Evolutionary conservation across 2,888 invertebrate genomes (phyloP).

Genomic region (Agrochola circellaris): DNA sequence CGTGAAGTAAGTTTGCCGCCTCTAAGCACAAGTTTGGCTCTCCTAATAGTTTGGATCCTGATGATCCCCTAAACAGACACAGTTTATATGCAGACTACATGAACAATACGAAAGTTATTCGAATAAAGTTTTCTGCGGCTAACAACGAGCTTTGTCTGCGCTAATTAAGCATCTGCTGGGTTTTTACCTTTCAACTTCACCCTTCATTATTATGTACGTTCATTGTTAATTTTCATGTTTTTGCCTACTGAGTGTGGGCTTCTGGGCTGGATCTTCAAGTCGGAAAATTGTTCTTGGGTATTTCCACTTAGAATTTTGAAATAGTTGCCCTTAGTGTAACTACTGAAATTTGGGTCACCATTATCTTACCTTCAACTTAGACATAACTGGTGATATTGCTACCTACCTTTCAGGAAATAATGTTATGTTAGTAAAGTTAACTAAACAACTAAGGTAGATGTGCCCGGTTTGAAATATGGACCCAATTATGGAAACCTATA

Average conservation of each 20-base stretch:
- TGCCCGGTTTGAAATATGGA: not conserved
- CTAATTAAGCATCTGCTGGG: conserved; percentile 21
- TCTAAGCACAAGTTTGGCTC: not conserved
- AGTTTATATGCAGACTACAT: conserved; percentile 8
- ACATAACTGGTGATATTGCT: not conserved
- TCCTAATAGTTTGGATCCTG: not conserved
- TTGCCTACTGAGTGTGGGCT: not conserved
- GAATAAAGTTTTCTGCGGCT: conserved; percentile 14
- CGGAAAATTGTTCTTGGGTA: no score
- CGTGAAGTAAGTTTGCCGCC: not conserved
- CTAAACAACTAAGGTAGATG: not conserved
- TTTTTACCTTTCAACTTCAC: conserved; percentile 3
- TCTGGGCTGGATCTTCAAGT: not conserved
- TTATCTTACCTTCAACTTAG: no score
- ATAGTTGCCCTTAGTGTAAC: not conserved
- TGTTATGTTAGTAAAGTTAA: not conserved
- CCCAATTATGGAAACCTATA: not conserved
- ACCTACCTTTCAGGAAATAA: not conserved
- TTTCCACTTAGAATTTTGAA: not conserved
- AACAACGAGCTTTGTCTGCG: conserved; percentile 2
- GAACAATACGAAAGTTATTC: conserved; percentile 7
- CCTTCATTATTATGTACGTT: not conserved
- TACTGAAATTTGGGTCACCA: not conserved
- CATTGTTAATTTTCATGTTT: not conserved
- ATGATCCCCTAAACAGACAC: conserved; percentile 3